Evolutionary conservation across 2,888 invertebrate genomes (phyloP).

Genomic region (Selenia dentaria): DNA sequence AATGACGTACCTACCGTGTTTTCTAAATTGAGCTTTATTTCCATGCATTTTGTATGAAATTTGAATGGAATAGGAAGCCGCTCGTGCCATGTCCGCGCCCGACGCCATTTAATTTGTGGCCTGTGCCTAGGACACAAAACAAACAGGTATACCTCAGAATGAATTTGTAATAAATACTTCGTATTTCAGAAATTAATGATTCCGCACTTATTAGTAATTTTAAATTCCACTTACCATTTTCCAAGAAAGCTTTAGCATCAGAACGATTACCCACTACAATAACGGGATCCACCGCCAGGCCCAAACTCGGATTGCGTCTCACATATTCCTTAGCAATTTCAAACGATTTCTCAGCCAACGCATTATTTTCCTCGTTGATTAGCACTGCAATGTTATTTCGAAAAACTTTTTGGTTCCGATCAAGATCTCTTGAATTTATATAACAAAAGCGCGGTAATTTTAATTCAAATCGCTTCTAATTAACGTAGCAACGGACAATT

Average conservation of each 20-base stretch:
- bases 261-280: slow-evolving; percentile 88
- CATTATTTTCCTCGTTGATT: slow-evolving; percentile 90
- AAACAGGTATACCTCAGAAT: too few species aligned
- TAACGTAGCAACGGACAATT: slow-evolving; percentile 26
- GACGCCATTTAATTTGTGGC: too few species aligned
- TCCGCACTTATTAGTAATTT: too few species aligned
- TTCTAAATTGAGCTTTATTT: too few species aligned
- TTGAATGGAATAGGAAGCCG: too few species aligned
- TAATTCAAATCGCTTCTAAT: slow-evolving; percentile 29
- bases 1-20: too few species aligned
- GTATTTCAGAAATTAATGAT: too few species aligned
- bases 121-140: too few species aligned
- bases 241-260: slow-evolving; percentile 88
- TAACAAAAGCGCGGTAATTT: slow-evolving; percentile 13
- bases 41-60: too few species aligned
- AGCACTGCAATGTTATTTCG: slow-evolving; percentile 83
- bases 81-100: too few species aligned
- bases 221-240: slow-evolving; percentile 85
- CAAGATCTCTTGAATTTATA: too few species aligned
- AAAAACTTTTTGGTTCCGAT: slow-evolving; percentile 29
- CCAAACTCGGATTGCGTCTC: slow-evolving; percentile 87
- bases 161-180: too few species aligned
- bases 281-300: slow-evolving; percentile 85
- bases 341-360: slow-evolving; percentile 88
- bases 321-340: slow-evolving; percentile 89